phyloP scores from a whole-genome alignment of 2,888 invertebrate species.

The Gandaritis pyraliata region DNA sequence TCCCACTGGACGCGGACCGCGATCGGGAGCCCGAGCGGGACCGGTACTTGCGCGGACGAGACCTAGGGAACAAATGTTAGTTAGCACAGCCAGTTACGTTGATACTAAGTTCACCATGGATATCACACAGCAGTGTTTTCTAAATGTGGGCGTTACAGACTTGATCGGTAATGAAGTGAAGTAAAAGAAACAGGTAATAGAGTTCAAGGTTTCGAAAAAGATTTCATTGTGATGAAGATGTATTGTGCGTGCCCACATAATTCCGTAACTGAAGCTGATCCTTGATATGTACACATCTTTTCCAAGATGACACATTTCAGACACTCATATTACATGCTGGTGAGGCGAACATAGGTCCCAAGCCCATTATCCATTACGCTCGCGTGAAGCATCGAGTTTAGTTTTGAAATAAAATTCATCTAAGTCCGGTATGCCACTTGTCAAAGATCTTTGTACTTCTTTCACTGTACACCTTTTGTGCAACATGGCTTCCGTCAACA shows the following conservation, averaged over 20 bases:
- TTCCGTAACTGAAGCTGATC: too few species aligned
- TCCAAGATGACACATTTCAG: neutral
- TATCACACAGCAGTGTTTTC: neutral
- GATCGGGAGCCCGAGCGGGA: constrained; percentile 87
- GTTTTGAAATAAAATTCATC: neutral
- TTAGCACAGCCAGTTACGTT: constrained; percentile 25
- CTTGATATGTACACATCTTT: too few species aligned
- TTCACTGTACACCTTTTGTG: too few species aligned
- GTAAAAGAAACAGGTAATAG: too few species aligned
- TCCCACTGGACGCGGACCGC: constrained; percentile 76
- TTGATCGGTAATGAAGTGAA: too few species aligned
- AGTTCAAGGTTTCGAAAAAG: too few species aligned
- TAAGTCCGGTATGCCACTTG: too few species aligned
- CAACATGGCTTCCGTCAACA: too few species aligned
- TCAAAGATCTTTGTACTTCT: too few species aligned
- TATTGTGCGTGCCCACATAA: too few species aligned
- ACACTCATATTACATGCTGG: neutral
- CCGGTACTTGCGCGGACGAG: constrained; percentile 87
- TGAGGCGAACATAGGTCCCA: neutral
- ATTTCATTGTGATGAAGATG: too few species aligned
- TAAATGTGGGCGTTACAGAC: too few species aligned
- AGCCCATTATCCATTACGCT: constrained; percentile 2
- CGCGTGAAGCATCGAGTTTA: constrained; percentile 4
- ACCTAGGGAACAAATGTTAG: constrained; percentile 55
- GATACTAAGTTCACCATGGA: neutral